Evolutionary conservation across 2,888 invertebrate genomes (phyloP).

Genomic region (Chloroclysta siterata): DNA sequence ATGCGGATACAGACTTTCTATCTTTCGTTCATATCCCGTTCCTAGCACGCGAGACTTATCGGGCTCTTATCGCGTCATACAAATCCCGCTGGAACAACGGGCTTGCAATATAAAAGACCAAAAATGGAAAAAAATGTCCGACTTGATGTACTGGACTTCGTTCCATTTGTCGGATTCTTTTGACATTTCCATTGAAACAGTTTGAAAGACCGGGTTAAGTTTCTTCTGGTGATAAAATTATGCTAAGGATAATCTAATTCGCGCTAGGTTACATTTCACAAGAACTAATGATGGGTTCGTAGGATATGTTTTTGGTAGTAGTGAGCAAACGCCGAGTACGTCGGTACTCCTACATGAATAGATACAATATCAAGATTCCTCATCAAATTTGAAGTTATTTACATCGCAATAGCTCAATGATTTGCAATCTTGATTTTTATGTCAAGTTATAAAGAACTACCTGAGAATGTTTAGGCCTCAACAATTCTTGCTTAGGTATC

Average conservation of each 20-base stretch:
- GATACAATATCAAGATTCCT: background rate
- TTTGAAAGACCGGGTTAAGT: too few species aligned
- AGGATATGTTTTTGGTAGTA: slow-evolving; percentile 2
- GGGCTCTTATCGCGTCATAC: too few species aligned
- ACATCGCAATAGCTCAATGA: background rate
- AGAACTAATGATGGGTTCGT: background rate
- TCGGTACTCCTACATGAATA: background rate
- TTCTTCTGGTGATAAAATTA: too few species aligned
- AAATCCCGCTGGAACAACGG: too few species aligned
- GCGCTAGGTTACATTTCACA: background rate
- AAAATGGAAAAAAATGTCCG: too few species aligned
- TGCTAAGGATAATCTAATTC: background rate
- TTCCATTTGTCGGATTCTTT: too few species aligned
- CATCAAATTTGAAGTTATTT: background rate
- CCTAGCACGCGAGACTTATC: too few species aligned
- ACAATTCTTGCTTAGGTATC: background rate
- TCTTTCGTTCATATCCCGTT: too few species aligned
- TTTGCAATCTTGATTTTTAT: background rate
- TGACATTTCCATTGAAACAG: too few species aligned
- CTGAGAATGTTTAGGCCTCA: background rate
- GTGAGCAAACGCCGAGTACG: background rate
- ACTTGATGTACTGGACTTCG: too few species aligned
- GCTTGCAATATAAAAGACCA: too few species aligned
- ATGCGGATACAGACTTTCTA: too few species aligned
- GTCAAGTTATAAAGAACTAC: background rate